These are phyloP conservation scores for Mesaphorura yosii DNA, from an alignment of 1,140 invertebrate genomes.

Conservation along the genomic window DNA sequence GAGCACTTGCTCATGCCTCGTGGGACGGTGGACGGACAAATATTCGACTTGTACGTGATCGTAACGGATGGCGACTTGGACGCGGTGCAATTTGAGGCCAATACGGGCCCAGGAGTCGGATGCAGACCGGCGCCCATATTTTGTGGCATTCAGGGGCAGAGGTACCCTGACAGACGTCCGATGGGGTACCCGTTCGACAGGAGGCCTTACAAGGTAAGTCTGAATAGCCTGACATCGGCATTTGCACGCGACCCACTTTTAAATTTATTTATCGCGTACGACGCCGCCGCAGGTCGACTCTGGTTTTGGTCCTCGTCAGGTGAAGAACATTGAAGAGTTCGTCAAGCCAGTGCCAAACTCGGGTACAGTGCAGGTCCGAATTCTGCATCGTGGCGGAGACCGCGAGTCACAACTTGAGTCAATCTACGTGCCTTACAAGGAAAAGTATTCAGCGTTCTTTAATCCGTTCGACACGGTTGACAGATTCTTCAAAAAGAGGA, in stretches of 20 bases:
- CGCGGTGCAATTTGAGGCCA: conserved; percentile 32
- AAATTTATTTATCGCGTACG: too few species aligned
- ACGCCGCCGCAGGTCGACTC: too few species aligned
- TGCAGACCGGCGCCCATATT: conserved; percentile 26
- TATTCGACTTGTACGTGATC: conserved; percentile 65
- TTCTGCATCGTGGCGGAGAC: conserved; percentile 12
- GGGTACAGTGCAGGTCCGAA: not conserved
- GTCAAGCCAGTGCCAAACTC: conserved; percentile 1
- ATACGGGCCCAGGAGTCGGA: not conserved
- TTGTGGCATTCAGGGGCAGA: conserved; percentile 34
- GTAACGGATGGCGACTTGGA: conserved; percentile 61
- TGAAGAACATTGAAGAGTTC: not conserved
- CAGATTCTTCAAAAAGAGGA: too few species aligned
- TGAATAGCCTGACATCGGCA: too few species aligned
- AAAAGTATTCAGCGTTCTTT: too few species aligned
- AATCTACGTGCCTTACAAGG: too few species aligned
- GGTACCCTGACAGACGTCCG: conserved; percentile 34
- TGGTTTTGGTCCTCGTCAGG: too few species aligned
- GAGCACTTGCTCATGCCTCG: conserved; percentile 69
- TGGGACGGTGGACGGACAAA: conserved; percentile 53
- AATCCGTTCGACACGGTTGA: too few species aligned
- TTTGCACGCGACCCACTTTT: too few species aligned
- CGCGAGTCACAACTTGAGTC: too few species aligned
- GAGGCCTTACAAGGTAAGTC: not conserved
- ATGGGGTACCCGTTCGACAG: conserved; percentile 33